Conservation (phyloP, 2,888 invertebrate species). For the Drosophila incognita region DNA sequence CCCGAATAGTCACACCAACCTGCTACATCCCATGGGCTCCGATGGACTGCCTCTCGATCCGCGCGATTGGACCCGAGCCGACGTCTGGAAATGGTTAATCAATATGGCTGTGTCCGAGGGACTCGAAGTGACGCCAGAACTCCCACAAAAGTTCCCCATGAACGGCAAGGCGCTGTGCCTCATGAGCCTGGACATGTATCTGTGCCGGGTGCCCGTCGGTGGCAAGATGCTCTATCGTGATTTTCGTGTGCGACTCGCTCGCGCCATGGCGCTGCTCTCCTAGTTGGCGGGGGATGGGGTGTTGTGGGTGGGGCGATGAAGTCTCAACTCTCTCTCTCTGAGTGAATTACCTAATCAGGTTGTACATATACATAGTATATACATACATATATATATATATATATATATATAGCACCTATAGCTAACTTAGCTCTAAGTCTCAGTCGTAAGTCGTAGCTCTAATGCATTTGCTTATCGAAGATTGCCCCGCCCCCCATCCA, state of each 20-base stretch:
- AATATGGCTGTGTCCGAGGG: slow-evolving; percentile 87
- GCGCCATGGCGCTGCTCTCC: slow-evolving; percentile 87
- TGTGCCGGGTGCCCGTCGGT: slow-evolving; percentile 88
- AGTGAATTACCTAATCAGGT: slow-evolving; percentile 47
- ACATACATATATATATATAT: slow-evolving; percentile 12
- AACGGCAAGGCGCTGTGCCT: slow-evolving; percentile 92
- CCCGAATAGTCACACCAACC: slow-evolving; percentile 38
- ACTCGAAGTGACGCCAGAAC: slow-evolving; percentile 83
- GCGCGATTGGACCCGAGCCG: slow-evolving; percentile 89
- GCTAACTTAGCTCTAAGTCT: slow-evolving; percentile 58
- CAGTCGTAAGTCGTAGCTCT: slow-evolving; percentile 59
- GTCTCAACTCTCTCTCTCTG: not conserved
- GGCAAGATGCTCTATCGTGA: slow-evolving; percentile 90
- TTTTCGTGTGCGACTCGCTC: slow-evolving; percentile 89
- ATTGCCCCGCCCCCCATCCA: not conserved
- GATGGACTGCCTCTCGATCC: slow-evolving; percentile 87
- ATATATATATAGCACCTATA: slow-evolving; percentile 8
- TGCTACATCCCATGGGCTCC: slow-evolving; percentile 72
- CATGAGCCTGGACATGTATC: slow-evolving; percentile 92
- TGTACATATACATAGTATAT: slow-evolving; percentile 64
- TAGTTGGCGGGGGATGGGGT: slow-evolving; percentile 25
- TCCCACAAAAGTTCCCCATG: slow-evolving; percentile 89
- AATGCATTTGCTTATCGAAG: slow-evolving; percentile 58
- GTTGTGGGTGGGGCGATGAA: not conserved
- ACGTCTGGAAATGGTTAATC: slow-evolving; percentile 89